phyloP scores from a whole-genome alignment of 2,113 vertebrate species.

The Eira barbara region DNA sequence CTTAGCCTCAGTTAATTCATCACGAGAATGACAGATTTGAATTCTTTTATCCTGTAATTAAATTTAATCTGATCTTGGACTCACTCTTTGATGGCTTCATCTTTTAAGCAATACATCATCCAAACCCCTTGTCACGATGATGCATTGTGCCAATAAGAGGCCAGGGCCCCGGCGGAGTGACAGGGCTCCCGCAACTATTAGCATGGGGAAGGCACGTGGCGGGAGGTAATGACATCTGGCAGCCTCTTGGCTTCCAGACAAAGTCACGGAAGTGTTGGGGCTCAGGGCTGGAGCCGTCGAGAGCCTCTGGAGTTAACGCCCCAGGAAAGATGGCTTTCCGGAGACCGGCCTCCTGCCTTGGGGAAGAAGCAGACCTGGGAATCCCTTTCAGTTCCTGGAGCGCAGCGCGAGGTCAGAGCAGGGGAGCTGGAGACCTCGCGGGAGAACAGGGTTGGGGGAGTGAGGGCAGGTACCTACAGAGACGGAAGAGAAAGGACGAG shows the following conservation, averaged over 20 bases:
- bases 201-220: constrained; percentile 51
- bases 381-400: neutral
- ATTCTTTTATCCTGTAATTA: constrained; percentile 77
- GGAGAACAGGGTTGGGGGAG: neutral
- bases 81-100: constrained; percentile 78
- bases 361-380: neutral
- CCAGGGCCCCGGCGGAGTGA: constrained; percentile 50
- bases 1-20: constrained; percentile 62
- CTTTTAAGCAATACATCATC: constrained; percentile 71
- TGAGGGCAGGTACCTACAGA: fast-evolving
- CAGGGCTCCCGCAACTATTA: constrained; percentile 52
- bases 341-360: constrained; percentile 21
- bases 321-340: constrained; percentile 35
- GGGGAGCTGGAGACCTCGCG: neutral
- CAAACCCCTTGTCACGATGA: constrained; percentile 77
- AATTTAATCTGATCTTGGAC: constrained; percentile 63
- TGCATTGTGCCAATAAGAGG: constrained; percentile 76
- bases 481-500: too few relatives aligned
- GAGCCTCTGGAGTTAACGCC: neutral
- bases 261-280: neutral
- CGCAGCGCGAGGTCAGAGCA: neutral
- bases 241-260: constrained; percentile 71
- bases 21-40: constrained; percentile 45
- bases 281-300: neutral
- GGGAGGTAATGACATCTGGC: constrained; percentile 57